phyloP scores from a whole-genome alignment of 2,797 vertebrate genomes.

The Schizopygopsis malacanthus region DNA sequence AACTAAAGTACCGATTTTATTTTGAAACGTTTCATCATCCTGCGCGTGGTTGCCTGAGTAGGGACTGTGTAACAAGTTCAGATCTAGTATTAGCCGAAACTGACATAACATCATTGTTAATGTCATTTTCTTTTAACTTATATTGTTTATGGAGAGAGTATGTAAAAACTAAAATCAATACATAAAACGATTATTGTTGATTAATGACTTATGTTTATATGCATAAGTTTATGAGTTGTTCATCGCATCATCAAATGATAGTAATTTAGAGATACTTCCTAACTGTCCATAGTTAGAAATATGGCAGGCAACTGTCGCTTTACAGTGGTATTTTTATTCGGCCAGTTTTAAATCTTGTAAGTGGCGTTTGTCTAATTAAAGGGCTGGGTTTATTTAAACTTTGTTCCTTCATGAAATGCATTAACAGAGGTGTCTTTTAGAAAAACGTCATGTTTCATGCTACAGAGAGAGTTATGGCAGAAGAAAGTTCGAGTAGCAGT shows the following conservation, averaged over 20 bases:
- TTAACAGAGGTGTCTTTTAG: neutral
- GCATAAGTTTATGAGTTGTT: neutral
- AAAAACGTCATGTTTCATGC: constrained; percentile 4
- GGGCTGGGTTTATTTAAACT: neutral
- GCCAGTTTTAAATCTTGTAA: neutral
- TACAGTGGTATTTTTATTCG: neutral
- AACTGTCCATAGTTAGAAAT: neutral
- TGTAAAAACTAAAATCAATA: neutral
- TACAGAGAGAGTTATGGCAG: constrained; percentile 47
- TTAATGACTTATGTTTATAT: neutral
- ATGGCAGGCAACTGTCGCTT: constrained; percentile 22
- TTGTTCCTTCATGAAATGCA: neutral
- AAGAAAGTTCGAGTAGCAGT: constrained; percentile 70
- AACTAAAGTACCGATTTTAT: neutral
- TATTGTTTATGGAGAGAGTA: neutral
- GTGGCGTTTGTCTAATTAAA: neutral
- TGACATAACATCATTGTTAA: neutral
- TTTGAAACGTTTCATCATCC: constrained; percentile 59
- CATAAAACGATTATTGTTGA: neutral
- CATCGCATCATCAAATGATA: neutral
- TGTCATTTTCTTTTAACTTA: neutral
- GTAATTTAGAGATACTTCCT: constrained; percentile 32
- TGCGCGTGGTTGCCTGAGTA: neutral
- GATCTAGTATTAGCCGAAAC: neutral
- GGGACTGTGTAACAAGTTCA: constrained; percentile 45